These are phyloP conservation scores for Ageneiosus marmoratus DNA, from an alignment of 2,113 vertebrate species.

Conservation along the genomic window DNA sequence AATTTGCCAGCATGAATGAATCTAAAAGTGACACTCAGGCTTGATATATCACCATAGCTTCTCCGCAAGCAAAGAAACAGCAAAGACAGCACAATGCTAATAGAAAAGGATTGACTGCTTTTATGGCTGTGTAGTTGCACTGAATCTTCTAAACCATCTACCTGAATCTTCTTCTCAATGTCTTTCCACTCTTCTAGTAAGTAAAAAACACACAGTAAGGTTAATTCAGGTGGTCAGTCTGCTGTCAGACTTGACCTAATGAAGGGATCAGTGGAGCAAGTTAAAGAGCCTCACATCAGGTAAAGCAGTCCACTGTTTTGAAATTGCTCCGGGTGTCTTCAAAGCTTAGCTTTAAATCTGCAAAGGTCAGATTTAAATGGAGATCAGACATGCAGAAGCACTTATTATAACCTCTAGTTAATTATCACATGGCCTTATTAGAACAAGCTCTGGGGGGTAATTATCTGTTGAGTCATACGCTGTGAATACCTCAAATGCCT, in stretches of 20 bases:
- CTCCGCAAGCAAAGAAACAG: neutral
- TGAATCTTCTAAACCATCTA: neutral
- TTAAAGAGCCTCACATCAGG: neutral
- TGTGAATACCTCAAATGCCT: neutral
- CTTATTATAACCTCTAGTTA: slow-evolving; percentile 25
- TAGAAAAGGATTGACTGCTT: neutral
- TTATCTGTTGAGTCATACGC: slow-evolving; percentile 8
- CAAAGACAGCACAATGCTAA: neutral
- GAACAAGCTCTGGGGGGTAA: neutral
- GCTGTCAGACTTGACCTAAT: neutral
- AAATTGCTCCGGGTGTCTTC: neutral
- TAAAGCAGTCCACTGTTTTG: neutral
- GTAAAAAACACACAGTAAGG: neutral
- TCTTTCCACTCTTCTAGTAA: neutral
- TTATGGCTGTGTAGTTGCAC: neutral
- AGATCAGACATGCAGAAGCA: slow-evolving; percentile 23
- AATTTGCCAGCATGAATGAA: neutral
- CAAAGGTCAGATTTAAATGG: slow-evolving; percentile 9
- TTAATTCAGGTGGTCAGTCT: neutral
- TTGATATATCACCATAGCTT: neutral
- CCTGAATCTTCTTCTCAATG: neutral
- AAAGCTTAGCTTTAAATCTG: neutral
- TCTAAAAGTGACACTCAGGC: neutral
- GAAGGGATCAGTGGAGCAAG: slow-evolving; percentile 15
- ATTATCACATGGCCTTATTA: slow-evolving; percentile 25